A percentile compares a stretch with the other conserved stretches of the same genome.
phyloP scores from a whole-genome alignment of 92 coral and sea anemone genomes.

The Anthopleura xanthogrammica region DNA sequence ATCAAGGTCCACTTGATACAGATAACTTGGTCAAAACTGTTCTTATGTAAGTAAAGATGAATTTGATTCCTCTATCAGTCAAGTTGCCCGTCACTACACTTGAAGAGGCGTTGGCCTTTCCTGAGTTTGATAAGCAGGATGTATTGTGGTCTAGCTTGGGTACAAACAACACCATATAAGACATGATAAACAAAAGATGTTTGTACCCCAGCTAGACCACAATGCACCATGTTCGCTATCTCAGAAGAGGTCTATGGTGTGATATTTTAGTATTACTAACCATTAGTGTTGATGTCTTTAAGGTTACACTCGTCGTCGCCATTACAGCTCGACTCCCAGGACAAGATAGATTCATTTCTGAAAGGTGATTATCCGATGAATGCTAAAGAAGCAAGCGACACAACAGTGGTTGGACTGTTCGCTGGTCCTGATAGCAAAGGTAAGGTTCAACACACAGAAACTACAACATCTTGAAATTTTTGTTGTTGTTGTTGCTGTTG shows the following conservation, averaged over 20 bases:
- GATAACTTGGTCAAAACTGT: conserved; percentile 64
- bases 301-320: conserved; percentile 77
- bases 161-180: too few species aligned
- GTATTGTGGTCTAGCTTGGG: too few species aligned
- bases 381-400: conserved; percentile 63
- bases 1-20: conserved; percentile 69
- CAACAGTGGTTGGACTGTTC: conserved; percentile 87
- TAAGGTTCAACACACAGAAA: conserved; percentile 8
- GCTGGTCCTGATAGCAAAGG: conserved; percentile 35
- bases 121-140: too few species aligned
- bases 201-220: too few species aligned
- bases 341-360: conserved; percentile 69
- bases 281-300: neutral
- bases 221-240: neutral
- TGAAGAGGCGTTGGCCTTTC: too few species aligned
- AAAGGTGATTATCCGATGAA: conserved; percentile 75
- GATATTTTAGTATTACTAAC: neutral
- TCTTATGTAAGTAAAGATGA: conserved; percentile 54
- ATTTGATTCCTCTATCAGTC: neutral
- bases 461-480: neutral
- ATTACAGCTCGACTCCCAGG: conserved; percentile 50
- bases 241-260: too few species aligned
- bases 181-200: too few species aligned
- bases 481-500: too few species aligned
- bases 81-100: too few species aligned